Conservation (phyloP, 2,888 invertebrate genomes). For the Pharmacophagus antenor region DNA sequence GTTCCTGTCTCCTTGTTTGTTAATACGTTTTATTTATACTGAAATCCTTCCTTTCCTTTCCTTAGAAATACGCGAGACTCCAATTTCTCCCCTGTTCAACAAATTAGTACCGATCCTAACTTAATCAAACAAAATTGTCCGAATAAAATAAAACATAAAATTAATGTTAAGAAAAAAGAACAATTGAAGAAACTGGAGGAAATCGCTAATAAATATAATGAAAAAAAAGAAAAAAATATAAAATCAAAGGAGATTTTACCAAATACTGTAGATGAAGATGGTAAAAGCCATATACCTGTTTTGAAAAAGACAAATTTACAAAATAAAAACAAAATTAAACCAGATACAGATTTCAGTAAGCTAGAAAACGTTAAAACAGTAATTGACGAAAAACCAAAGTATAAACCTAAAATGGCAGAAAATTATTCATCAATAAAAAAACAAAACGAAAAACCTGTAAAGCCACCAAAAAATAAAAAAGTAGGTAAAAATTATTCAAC, state of each 20-base stretch:
- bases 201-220: conserved; percentile 60
- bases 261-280: conserved; percentile 35
- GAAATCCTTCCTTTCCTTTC: conserved; percentile 72
- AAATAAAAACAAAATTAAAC: conserved; percentile 32
- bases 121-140: conserved; percentile 44
- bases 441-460: conserved; percentile 29
- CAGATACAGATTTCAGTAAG: too few species aligned
- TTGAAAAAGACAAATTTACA: conserved; percentile 42
- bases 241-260: conserved; percentile 34
- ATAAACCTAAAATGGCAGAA: conserved; percentile 20
- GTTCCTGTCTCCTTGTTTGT: conserved; percentile 80
- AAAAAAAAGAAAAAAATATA: conserved; percentile 46
- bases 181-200: conserved; percentile 69
- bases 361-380: conserved; percentile 31
- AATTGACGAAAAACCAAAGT: conserved; percentile 2
- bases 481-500: conserved; percentile 32
- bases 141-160: conserved; percentile 49
- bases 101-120: conserved; percentile 55
- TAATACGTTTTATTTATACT: conserved; percentile 38
- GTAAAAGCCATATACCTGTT: conserved; percentile 61
- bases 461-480: conserved; percentile 34
- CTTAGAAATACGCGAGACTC: conserved; percentile 61
- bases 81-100: conserved; percentile 48
- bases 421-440: conserved; percentile 16
- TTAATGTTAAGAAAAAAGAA: conserved; percentile 57